phyloP scores from a whole-genome alignment of 2,797 vertebrate species.

The Remorina albescens region DNA sequence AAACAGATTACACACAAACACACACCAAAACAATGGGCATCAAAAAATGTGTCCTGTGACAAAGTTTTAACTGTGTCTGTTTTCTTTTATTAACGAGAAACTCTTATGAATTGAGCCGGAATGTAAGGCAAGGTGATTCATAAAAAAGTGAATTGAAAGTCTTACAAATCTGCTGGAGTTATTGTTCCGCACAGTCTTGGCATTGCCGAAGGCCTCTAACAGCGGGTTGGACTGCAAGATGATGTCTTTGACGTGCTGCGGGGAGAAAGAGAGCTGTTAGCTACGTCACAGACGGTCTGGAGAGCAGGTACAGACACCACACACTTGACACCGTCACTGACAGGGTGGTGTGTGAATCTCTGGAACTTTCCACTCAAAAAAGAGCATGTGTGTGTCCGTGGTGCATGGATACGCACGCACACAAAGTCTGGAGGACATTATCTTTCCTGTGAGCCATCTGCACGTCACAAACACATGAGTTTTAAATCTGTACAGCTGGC shows the following conservation, averaged over 20 bases:
- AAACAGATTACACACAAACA: background rate
- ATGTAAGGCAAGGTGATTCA: constrained; percentile 18
- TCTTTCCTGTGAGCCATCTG: constrained; percentile 71
- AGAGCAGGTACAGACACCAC: constrained; percentile 45
- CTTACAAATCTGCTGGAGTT: constrained; percentile 98
- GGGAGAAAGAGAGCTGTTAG: constrained; percentile 59
- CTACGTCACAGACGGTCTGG: constrained; percentile 41
- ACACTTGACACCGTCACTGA: constrained; percentile 50
- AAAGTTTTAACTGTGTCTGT: background rate
- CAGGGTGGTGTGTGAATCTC: constrained; percentile 31
- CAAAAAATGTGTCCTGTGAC: background rate
- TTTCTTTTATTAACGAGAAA: constrained; percentile 39
- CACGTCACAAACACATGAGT: constrained; percentile 76
- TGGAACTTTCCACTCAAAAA: constrained; percentile 72
- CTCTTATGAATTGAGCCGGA: constrained; percentile 17
- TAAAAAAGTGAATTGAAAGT: constrained; percentile 41
- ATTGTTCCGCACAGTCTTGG: constrained; percentile 97
- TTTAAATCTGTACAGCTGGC: constrained; percentile 72
- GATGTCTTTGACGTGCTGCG: constrained; percentile 98
- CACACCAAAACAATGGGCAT: background rate
- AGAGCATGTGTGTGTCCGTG: background rate
- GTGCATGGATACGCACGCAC: background rate
- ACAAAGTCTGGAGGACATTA: constrained; percentile 74
- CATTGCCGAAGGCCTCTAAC: constrained; percentile 97
- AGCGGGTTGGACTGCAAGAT: constrained; percentile 98